Base-by-base conservation (phyloP, 1,140 invertebrate genomes). In the Triops cancriformis region DNA sequence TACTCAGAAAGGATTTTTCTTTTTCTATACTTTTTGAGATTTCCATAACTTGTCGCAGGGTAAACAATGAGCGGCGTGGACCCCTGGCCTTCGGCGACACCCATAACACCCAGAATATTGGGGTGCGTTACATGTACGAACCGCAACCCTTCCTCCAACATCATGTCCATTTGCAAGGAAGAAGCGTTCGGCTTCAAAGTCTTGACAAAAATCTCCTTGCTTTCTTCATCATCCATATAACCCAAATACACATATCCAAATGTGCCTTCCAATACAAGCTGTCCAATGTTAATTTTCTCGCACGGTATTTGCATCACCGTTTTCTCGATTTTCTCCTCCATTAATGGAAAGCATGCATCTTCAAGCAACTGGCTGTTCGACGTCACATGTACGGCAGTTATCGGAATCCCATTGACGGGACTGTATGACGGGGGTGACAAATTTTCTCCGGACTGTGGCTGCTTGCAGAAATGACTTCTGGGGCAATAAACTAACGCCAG, bases 181-280 rank as follows among this genome's bases (percentile, higher is more conserved):
- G 86, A 84, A 5, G 87, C 87, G 80, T 87, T 85, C 79, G 86
- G 86, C 87, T 89, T 89, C 12, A 95, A 92, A 42, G 94, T 96
- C 87, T 96, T 96, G 1, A 96, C 91, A 76, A 94, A 87, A 41
- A 95, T 92, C 81, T 94, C 91, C 81, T 94, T 90, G 80, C 91
- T 89, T 75, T 87, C 87, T 18, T 87, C 88, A 37, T 92, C 90
- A 84, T 91, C 90, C 80, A 92, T 91, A 73, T 92, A 89, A 82
- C 93, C 95, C 81, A 89, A 88, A 84, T 96, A 96, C 28, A 97
- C 91, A 72, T 92, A 89, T 0, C 94, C 94, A 84, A 96, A 98
- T 0, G 94, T 96, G 45, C 94, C 95, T 86, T 93, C 92, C 84
- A 93, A 89, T 45, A 91, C 89, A 43, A 94, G 88, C 79, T 89